Percentiles rank a stretch among this genome's conserved stretches.
These are phyloP conservation scores for Chloroceryle amazona DNA, from an alignment of 2,797 vertebrate species.

Conservation along the genomic window DNA sequence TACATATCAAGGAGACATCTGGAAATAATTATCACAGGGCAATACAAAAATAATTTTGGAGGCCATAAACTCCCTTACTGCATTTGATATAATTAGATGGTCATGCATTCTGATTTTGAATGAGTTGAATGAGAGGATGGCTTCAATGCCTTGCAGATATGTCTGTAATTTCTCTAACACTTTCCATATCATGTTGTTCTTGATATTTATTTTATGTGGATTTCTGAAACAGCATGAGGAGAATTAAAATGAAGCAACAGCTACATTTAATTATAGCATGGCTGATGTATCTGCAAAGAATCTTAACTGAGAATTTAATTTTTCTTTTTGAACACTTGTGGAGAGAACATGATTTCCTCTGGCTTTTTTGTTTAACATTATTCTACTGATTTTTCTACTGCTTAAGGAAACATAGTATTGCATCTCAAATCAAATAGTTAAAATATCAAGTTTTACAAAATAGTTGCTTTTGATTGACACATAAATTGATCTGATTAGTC, in stretches of 20 bases:
- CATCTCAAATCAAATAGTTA: not conserved
- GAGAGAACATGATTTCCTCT: not conserved
- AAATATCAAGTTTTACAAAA: slow-evolving; percentile 8
- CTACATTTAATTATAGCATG: slow-evolving; percentile 4
- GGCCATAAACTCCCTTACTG: not conserved
- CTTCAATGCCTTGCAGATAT: not conserved
- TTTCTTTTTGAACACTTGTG: not conserved
- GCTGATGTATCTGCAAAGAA: slow-evolving; percentile 1
- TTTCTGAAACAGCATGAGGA: not conserved
- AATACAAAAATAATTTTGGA: not conserved
- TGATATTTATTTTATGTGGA: slow-evolving; percentile 16
- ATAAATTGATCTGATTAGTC: slow-evolving; percentile 3
- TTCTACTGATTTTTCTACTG: not conserved
- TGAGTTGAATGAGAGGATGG: not conserved
- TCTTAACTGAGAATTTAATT: not conserved
- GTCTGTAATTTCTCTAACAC: slow-evolving; percentile 15
- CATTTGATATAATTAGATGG: not conserved
- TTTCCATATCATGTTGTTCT: not conserved
- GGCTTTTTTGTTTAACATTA: not conserved
- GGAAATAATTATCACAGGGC: not conserved
- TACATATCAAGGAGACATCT: not conserved
- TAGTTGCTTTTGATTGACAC: not conserved
- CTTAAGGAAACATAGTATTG: not conserved
- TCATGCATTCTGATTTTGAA: slow-evolving; percentile 31
- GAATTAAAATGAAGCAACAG: not conserved